Evolutionary conservation across 2,888 invertebrate species (phyloP).

Genomic region (Sphecodes monilicornis): DNA sequence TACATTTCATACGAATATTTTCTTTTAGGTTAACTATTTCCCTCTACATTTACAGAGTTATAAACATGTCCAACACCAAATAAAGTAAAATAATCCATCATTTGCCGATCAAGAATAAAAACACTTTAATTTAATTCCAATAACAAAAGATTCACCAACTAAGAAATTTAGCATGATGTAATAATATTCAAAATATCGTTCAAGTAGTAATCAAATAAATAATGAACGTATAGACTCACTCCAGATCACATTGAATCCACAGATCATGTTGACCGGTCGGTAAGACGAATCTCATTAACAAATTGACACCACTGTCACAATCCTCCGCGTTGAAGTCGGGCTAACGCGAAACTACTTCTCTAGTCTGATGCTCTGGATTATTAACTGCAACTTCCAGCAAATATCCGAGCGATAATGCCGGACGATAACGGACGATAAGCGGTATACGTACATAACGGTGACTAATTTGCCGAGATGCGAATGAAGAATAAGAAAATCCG

Average conservation of each 20-base stretch:
- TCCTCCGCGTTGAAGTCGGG: neutral
- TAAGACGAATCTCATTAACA: neutral
- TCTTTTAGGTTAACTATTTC: neutral
- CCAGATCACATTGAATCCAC: neutral
- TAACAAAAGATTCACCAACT: neutral
- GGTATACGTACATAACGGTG: slow-evolving; percentile 1
- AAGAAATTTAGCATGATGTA: neutral
- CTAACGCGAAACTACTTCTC: neutral
- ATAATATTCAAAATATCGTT: neutral
- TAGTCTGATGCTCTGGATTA: neutral
- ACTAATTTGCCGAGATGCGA: slow-evolving; percentile 21
- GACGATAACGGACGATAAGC: slow-evolving; percentile 41
- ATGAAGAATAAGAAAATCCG: neutral
- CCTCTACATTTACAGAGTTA: neutral
- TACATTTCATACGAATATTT: neutral
- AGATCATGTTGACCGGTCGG: slow-evolving; percentile 6
- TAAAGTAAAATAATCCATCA: no score
- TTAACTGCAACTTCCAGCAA: slow-evolving; percentile 14
- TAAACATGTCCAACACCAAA: neutral
- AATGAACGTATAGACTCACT: slow-evolving; percentile 23
- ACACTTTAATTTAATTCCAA: no score
- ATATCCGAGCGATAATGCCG: slow-evolving; percentile 28
- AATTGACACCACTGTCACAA: neutral
- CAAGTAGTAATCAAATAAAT: neutral
- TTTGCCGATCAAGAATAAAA: neutral